Percentiles rank a stretch among this genome's conserved stretches.
Evolutionary conservation across 2,888 invertebrate genomes (phyloP).

Genomic region (Drosophila nr. perissopoda): DNA sequence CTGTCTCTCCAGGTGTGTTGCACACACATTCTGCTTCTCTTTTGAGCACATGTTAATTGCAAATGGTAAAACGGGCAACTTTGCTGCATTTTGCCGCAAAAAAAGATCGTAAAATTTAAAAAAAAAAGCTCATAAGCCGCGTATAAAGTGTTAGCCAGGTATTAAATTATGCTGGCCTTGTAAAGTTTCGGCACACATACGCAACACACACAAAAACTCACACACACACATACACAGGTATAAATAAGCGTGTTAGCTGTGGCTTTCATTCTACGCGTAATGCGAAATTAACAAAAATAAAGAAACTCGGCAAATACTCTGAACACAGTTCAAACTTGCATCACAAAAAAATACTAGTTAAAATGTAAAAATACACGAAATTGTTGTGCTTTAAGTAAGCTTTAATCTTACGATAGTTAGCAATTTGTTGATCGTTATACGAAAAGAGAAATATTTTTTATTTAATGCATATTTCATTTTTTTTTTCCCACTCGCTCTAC

Average conservation of each 20-base stretch:
- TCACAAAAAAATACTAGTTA: background rate
- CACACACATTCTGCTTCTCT: constrained; percentile 15
- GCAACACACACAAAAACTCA: constrained; percentile 6
- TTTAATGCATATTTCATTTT: background rate
- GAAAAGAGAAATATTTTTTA: background rate
- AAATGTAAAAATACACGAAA: background rate
- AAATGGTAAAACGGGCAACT: constrained; percentile 50
- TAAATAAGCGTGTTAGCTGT: constrained; percentile 9
- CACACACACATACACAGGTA: constrained; percentile 11
- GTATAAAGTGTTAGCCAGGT: constrained; percentile 63
- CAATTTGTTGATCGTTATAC: background rate
- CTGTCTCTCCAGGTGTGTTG: constrained; percentile 27
- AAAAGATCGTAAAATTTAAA: constrained; percentile 47
- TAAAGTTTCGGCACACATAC: constrained; percentile 35
- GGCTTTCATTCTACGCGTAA: background rate
- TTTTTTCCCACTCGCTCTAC: background rate
- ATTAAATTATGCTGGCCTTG: constrained; percentile 66
- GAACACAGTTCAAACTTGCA: background rate
- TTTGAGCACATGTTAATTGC: constrained; percentile 55
- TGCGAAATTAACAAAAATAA: constrained; percentile 4
- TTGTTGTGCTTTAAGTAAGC: background rate
- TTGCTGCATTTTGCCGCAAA: constrained; percentile 42
- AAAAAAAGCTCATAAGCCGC: constrained; percentile 50
- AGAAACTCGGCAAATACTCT: background rate
- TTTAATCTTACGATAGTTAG: background rate